phyloP scores from a whole-genome alignment of 2,113 vertebrate genomes.

The Strigops habroptila region DNA sequence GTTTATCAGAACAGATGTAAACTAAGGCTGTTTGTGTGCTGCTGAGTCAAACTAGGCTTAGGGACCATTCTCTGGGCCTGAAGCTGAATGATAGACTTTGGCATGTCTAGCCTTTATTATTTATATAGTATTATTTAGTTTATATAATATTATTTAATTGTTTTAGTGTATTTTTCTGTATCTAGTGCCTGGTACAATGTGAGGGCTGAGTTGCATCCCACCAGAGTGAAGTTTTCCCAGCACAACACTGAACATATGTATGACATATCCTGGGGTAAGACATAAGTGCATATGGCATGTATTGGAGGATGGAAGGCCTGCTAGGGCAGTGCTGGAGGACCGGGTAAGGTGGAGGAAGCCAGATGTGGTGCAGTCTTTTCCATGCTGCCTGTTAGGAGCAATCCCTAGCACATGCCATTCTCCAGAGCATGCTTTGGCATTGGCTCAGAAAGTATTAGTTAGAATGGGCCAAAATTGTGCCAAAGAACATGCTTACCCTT shows the following conservation, averaged over 20 bases:
- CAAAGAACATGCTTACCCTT: neutral
- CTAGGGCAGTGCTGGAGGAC: neutral
- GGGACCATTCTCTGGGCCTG: neutral
- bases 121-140: neutral
- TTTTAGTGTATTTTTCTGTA: neutral
- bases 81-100: neutral
- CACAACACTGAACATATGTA: neutral
- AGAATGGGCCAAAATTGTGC: neutral
- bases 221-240: neutral
- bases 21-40: neutral
- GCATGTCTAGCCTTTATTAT: neutral
- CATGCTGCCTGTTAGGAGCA: neutral
- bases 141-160: neutral
- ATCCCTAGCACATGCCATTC: neutral
- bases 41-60: neutral
- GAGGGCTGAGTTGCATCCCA: neutral
- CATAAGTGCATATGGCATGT: neutral
- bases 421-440: neutral
- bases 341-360: neutral
- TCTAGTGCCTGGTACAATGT: neutral
- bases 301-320: neutral
- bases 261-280: neutral
- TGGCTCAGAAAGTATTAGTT: neutral
- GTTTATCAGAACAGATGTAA: neutral
- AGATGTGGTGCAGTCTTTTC: neutral